Conservation (phyloP, 2,797 vertebrate species). For the Lemur catta region DNA sequence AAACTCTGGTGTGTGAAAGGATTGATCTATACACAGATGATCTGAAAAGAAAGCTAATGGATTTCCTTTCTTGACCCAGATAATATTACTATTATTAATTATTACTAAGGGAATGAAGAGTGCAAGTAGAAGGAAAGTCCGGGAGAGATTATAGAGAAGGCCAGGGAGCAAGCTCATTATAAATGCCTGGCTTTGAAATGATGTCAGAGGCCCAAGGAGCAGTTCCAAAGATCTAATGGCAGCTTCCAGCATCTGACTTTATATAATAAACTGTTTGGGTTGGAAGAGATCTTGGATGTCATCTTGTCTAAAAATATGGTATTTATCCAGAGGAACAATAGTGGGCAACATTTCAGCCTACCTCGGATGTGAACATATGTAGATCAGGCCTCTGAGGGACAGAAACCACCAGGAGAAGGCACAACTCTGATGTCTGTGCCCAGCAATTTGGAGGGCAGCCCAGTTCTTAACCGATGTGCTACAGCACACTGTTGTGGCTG, state of each 20-base stretch:
- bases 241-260: neutral
- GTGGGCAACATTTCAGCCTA: neutral
- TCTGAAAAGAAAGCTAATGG: neutral
- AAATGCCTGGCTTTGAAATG: neutral
- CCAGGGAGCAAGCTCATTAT: neutral
- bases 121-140: neutral
- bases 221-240: neutral
- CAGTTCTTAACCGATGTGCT: accelerated
- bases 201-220: neutral
- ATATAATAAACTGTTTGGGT: neutral
- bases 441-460: neutral
- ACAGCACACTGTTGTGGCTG: accelerated
- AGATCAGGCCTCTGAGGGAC: neutral
- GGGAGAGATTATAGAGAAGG: neutral
- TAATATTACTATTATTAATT: neutral
- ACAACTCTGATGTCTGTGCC: neutral
- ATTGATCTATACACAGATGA: neutral
- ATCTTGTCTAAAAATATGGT: neutral
- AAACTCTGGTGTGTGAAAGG: neutral
- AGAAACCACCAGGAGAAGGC: neutral
- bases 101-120: neutral
- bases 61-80: neutral
- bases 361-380: neutral
- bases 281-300: neutral
- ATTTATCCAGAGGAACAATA: neutral